phyloP scores from a whole-genome alignment of 2,797 vertebrate genomes.

The Periparus ater region DNA sequence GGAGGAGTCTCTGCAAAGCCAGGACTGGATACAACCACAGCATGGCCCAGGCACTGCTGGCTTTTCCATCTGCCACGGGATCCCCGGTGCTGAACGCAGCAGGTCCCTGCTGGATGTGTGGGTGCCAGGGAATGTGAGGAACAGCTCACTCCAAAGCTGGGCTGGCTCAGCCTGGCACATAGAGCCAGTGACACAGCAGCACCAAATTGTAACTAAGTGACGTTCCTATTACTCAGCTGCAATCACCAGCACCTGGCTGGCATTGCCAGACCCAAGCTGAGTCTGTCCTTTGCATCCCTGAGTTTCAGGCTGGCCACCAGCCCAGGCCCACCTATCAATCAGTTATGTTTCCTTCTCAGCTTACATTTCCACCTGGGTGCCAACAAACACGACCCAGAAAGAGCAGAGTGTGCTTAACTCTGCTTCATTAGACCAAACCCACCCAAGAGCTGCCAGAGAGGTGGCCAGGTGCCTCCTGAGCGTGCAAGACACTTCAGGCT shows the following conservation, averaged over 20 bases:
- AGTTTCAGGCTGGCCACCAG: not conserved
- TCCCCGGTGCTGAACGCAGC: accelerated
- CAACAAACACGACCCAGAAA: not conserved
- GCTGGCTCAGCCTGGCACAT: not conserved
- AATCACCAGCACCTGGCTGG: not conserved
- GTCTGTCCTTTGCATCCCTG: not conserved
- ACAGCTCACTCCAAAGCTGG: accelerated
- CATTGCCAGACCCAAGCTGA: not conserved
- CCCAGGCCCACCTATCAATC: not conserved
- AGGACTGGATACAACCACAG: not conserved
- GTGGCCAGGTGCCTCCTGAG: not conserved
- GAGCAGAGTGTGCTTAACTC: not conserved
- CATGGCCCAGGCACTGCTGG: not conserved
- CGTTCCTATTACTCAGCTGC: accelerated
- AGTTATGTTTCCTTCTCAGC: not conserved
- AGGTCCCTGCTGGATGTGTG: not conserved
- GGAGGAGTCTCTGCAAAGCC: not conserved
- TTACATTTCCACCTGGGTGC: not conserved
- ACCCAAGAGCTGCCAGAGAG: not conserved
- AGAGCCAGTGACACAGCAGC: not conserved
- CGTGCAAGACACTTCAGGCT: not conserved
- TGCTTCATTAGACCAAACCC: not conserved
- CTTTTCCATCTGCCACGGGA: accelerated
- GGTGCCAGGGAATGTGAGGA: not conserved
- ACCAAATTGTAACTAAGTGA: not conserved